phyloP scores from a whole-genome alignment of 2,113 vertebrate genomes.

The Anguilla rostrata region DNA sequence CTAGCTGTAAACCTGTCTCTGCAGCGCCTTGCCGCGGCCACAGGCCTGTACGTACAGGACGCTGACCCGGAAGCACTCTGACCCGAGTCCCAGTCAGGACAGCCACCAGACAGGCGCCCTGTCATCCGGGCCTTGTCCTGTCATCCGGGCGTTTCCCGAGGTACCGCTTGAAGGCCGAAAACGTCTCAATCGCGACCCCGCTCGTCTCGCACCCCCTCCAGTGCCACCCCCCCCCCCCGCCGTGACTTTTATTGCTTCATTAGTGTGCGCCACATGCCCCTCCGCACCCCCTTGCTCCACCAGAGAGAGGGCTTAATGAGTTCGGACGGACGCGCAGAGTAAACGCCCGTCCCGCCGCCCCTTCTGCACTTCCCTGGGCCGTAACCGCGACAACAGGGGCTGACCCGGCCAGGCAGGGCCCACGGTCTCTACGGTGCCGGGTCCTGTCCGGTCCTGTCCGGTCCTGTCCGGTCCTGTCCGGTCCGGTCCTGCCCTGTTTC shows the following conservation, averaged over 20 bases:
- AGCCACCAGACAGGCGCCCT: neutral
- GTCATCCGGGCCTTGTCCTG: neutral
- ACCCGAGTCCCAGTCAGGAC: neutral
- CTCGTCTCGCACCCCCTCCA: conserved; percentile 11
- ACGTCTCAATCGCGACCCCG: conserved; percentile 44
- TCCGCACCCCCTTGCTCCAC: conserved; percentile 44
- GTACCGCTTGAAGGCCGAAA: neutral
- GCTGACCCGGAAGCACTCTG: neutral
- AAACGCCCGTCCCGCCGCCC: neutral
- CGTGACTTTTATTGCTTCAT: conserved; percentile 83
- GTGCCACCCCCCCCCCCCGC: conserved; percentile 58
- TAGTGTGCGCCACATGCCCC: conserved; percentile 73
- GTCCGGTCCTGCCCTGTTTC: neutral
- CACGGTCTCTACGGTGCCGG: neutral
- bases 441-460: neutral
- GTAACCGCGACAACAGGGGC: no score
- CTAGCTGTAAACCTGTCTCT: neutral
- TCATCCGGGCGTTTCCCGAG: neutral
- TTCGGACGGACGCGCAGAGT: conserved; percentile 26
- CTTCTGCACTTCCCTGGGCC: neutral
- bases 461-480: neutral
- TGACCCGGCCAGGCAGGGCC: neutral
- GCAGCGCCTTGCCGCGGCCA: neutral
- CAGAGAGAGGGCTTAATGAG: conserved; percentile 34
- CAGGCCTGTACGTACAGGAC: neutral